These are phyloP conservation scores for Miltochrista miniata DNA, from an alignment of 2,888 invertebrate genomes.

Conservation along the genomic window DNA sequence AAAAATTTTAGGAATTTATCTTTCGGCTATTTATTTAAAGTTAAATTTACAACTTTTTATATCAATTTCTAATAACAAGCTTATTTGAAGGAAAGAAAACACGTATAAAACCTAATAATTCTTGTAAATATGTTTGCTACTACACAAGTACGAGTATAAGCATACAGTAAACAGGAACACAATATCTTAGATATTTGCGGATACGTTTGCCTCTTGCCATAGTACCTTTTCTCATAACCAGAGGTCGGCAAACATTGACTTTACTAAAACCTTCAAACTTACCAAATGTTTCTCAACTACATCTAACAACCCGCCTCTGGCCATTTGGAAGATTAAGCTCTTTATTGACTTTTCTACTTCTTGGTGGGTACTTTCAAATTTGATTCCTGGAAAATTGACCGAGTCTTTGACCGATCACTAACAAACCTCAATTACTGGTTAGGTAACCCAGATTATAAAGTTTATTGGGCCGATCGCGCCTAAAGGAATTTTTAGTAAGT, in stretches of 20 bases:
- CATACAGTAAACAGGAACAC: background rate
- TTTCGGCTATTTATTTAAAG: too few species aligned
- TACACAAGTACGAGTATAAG: too few species aligned
- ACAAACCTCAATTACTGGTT: slow-evolving; percentile 31
- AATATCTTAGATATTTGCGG: background rate
- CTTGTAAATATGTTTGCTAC: too few species aligned
- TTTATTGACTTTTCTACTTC: slow-evolving; percentile 33
- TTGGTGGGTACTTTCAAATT: slow-evolving; percentile 27
- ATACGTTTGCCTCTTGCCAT: too few species aligned
- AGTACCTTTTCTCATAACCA: background rate
- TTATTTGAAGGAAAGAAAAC: too few species aligned
- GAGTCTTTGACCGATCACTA: too few species aligned
- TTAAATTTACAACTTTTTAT: too few species aligned
- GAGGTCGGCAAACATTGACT: slow-evolving; percentile 6
- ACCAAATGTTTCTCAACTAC: slow-evolving; percentile 3
- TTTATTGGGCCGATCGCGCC: too few species aligned
- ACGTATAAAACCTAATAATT: too few species aligned
- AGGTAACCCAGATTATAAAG: slow-evolving; percentile 1
- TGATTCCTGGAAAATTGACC: slow-evolving; percentile 26
- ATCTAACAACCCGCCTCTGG: slow-evolving; percentile 15
- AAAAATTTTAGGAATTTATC: too few species aligned
- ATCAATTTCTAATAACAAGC: too few species aligned
- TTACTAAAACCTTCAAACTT: slow-evolving; percentile 1
- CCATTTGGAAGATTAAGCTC: slow-evolving; percentile 37
- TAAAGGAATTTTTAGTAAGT: too few species aligned